Conservation (phyloP, 2,888 invertebrate genomes). For the Maniola hyperantus region DNA sequence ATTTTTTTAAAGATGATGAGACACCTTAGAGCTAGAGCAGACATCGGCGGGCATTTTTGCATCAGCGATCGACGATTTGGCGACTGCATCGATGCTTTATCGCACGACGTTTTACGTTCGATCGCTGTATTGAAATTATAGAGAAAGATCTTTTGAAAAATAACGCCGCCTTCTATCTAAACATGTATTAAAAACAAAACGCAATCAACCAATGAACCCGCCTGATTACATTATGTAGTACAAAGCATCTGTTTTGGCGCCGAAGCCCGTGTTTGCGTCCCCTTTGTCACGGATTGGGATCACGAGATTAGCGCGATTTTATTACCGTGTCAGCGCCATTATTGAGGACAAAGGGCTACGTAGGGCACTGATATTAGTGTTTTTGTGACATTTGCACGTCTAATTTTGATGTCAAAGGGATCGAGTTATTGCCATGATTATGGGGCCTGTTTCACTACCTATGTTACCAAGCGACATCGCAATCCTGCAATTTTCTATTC, state of each 20-base stretch:
- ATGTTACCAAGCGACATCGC: not conserved
- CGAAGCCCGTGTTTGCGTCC: constrained; percentile 15
- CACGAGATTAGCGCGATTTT: constrained; percentile 26
- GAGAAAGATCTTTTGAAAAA: too few relatives aligned
- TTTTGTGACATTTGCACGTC: constrained; percentile 19
- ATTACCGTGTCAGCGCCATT: constrained; percentile 26
- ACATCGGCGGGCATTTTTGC: too few relatives aligned
- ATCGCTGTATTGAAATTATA: too few relatives aligned
- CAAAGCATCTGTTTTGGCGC: constrained; percentile 19
- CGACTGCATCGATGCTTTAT: too few relatives aligned
- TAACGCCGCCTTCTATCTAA: too few relatives aligned
- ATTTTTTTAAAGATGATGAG: too few relatives aligned
- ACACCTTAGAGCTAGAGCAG: too few relatives aligned
- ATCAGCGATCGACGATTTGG: too few relatives aligned
- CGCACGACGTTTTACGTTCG: too few relatives aligned
- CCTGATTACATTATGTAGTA: constrained; percentile 1
- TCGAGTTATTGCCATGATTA: not conserved
- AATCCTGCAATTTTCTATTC: too few relatives aligned
- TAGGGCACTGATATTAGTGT: constrained; percentile 12
- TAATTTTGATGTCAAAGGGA: constrained; percentile 15
- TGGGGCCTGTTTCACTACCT: not conserved
- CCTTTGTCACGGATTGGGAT: constrained; percentile 25
- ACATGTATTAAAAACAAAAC: not conserved
- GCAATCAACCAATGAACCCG: constrained; percentile 1
- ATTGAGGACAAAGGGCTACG: constrained; percentile 20